These are phyloP conservation scores for Drosophila neocordata DNA, from an alignment of 1,140 invertebrate species.

Conservation along the genomic window DNA sequence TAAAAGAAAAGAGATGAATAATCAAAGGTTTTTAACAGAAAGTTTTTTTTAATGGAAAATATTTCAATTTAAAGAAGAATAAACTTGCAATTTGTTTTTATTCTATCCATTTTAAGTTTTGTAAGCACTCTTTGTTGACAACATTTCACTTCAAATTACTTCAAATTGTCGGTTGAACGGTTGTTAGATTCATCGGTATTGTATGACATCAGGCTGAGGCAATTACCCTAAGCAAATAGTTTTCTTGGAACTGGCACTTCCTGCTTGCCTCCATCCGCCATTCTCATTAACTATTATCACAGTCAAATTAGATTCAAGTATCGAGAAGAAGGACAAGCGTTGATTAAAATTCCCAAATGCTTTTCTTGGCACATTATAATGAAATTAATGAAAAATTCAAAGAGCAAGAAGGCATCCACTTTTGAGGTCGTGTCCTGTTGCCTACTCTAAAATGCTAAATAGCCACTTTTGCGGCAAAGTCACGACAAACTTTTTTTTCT, in stretches of 20 bases:
- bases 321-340: slow-evolving; percentile 17
- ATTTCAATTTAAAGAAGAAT: not conserved
- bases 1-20: too few relatives aligned
- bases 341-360: slow-evolving; percentile 54
- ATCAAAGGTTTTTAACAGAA: too few relatives aligned
- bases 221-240: slow-evolving; percentile 7
- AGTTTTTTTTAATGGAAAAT: too few relatives aligned
- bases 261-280: slow-evolving; percentile 3
- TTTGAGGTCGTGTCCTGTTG: slow-evolving; percentile 46
- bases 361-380: slow-evolving; percentile 42
- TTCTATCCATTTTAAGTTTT: too few relatives aligned
- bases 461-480: slow-evolving; percentile 74
- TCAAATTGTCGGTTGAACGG: not conserved
- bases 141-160: not conserved
- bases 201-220: not conserved
- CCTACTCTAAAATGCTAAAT: slow-evolving; percentile 80
- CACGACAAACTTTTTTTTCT: slow-evolving; percentile 49
- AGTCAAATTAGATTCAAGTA: slow-evolving; percentile 18
- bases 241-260: not conserved
- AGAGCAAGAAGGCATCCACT: slow-evolving; percentile 15
- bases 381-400: slow-evolving; percentile 76
- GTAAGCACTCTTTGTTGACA: slow-evolving; percentile 40
- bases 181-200: too few relatives aligned
- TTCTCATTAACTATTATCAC: slow-evolving; percentile 53
- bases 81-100: not conserved